phyloP scores from a whole-genome alignment of 1,140 invertebrate species.

The Drosophila sturtevanti region DNA sequence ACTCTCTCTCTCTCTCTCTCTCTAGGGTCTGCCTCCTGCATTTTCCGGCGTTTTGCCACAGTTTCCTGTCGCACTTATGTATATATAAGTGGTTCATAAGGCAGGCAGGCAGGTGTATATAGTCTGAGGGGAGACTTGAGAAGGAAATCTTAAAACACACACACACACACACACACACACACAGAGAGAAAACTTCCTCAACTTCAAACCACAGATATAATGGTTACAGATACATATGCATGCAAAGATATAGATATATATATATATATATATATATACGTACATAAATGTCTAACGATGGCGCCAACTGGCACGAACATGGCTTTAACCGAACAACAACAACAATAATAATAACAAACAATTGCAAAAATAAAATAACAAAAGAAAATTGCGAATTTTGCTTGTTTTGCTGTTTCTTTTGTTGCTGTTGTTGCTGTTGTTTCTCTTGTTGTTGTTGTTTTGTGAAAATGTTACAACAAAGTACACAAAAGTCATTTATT shows the following conservation, averaged over 20 bases:
- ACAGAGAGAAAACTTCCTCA: slow-evolving; percentile 27
- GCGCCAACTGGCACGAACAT: slow-evolving; percentile 7
- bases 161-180: no score
- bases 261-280: not conserved
- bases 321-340: slow-evolving; percentile 1
- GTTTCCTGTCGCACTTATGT: not conserved
- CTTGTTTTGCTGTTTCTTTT: no score
- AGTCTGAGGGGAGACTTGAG: not conserved
- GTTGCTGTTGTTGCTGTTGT: no score
- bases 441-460: no score
- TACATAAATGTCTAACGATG: not conserved
- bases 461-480: slow-evolving; percentile 1
- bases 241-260: not conserved
- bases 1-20: not conserved
- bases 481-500: not conserved
- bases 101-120: not conserved
- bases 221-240: not conserved
- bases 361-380: slow-evolving; percentile 1
- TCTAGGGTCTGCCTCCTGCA: not conserved
- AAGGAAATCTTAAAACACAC: not conserved
- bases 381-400: not conserved
- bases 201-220: slow-evolving; percentile 59
- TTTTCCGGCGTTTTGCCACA: not conserved
- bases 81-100: not conserved
- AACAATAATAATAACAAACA: not conserved